Base-by-base conservation (phyloP, 2,113 vertebrate species). In the Antechinus stuartii region DNA sequence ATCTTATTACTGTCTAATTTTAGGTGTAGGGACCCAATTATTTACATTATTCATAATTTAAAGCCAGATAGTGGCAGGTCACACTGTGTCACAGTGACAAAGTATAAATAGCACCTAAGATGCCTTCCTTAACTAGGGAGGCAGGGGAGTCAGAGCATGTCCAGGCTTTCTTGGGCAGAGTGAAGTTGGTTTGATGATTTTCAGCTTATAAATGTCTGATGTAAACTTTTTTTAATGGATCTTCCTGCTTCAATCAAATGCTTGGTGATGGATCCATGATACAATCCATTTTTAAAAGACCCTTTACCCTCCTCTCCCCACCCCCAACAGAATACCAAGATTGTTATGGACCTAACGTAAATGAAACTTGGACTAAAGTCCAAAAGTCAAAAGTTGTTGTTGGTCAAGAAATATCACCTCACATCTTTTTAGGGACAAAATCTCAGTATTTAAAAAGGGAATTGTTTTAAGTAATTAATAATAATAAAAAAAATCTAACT, bases 351-450 rank as follows among this genome's bases (percentile, higher is more conserved):
- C 5, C 3, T 54, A 11, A 53, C 4, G 7, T 42, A 22, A 30
- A 22, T 46, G 24, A 27, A 91, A n/a, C 24, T 1, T 1, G 0
- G 84, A 23, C 0, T 10, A 11, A 23, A 90, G 6, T 49, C 49
- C 49, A 49, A 7, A 49, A 49, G 49, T 49, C 49, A 6, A 49
- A 49, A 49, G 89, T 8, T 0, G 0, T 23, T 7, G 0, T 3
- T 25, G 23, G 0, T 3, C 46, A 12, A 1, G 42, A 16, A 30
- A 10, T 5, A 5, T 19, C 52, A 1, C 12, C 23, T 47, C 27
- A 27, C 1, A 0, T 5, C 3, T 0, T 0, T 3, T 26, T 0
- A 6, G 25, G 25, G 90, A 49, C 49, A 0, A 1, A n/a, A 47
- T 11, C 22, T 0, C 0, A 8, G 25, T 54, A 27, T 10, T 68